Base-by-base conservation (phyloP, 2,888 invertebrate species). In the Autographa pulchrina region DNA sequence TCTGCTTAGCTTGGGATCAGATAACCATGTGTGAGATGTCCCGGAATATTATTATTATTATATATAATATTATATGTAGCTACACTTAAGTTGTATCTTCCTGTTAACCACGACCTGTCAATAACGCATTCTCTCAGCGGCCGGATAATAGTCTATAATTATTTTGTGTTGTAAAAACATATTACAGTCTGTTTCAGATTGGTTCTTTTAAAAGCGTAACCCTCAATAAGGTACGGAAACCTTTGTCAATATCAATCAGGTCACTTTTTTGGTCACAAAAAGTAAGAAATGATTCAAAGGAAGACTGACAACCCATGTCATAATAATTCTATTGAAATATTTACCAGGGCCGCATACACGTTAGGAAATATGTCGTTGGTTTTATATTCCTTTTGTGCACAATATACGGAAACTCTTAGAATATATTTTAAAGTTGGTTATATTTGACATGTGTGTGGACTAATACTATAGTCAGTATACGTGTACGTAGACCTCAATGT, bases 181-280 rank as follows among this genome's bases (percentile, higher is more conserved):
- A 43, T 43, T 43, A 41, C 35, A 41, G 41, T 41, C 11, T 16
- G 1, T 5, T 5, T 43, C 5, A 43, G 43, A 43, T 43, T 43
- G 16, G n/a, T 48, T 48, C 8, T 48, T 5, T 48, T n/a, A 48
- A 48, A 48, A 48, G n/a, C 63, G 35, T 68, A 68, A 41, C 52
- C 58, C 78, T 69, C 70, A 61, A n/a, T 67, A 64, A 65, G n/a
- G 9, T 60, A 9, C 9, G 18, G 60, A 52, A 69, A 75, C 85
- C 85, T 62, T 68, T 82, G 85, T 84, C 82, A 82, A 79, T 82
- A 73, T 77, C 72, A 79, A 82, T 80, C 70, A 62, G 18, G 13
- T 8, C 18, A 62, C 60, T 66, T 74, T 72, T 77, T 77, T 75
- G 61, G 16, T 59, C 54, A 52, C 60, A 70, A 64, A 59, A 61